These are phyloP conservation scores for Caprella mutica DNA, from an alignment of 2,888 invertebrate genomes.

Conservation along the genomic window DNA sequence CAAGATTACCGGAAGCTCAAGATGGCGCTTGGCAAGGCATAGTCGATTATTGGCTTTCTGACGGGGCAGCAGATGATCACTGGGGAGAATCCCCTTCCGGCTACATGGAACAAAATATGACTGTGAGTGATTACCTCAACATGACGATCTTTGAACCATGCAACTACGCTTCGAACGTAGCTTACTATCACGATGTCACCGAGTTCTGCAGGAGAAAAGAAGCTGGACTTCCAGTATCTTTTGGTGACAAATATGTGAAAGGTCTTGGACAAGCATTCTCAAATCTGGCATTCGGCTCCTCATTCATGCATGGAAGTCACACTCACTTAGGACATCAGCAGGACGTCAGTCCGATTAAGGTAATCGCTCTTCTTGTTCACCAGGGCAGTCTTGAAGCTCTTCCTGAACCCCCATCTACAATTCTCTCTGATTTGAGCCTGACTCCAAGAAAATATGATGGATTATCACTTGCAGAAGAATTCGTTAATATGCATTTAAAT, in stretches of 20 bases:
- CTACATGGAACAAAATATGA: constrained; percentile 11
- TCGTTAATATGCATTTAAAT: constrained; percentile 8
- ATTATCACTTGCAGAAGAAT: not conserved
- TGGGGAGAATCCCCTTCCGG: constrained; percentile 1
- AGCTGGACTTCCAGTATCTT: not conserved
- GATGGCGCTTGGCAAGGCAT: constrained; percentile 9
- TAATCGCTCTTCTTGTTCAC: not conserved
- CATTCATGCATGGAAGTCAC: constrained; percentile 6
- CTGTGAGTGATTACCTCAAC: not conserved
- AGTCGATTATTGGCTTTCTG: not conserved
- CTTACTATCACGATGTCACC: constrained; percentile 12
- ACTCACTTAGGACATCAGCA: not conserved
- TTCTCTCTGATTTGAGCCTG: not conserved
- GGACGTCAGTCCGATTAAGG: not conserved
- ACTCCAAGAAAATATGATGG: not conserved
- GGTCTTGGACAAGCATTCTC: constrained; percentile 2
- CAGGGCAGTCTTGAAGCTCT: constrained; percentile 3
- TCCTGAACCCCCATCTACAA: not conserved
- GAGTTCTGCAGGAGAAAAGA: constrained; percentile 8
- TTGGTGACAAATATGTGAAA: not conserved
- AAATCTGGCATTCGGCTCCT: constrained; percentile 1
- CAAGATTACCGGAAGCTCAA: not conserved
- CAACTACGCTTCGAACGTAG: constrained; percentile 8
- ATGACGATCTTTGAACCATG: constrained; percentile 15
- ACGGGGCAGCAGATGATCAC: not conserved